Base-by-base conservation (phyloP, 2,797 vertebrate genomes). In the Poeciliopsis gracilis region DNA sequence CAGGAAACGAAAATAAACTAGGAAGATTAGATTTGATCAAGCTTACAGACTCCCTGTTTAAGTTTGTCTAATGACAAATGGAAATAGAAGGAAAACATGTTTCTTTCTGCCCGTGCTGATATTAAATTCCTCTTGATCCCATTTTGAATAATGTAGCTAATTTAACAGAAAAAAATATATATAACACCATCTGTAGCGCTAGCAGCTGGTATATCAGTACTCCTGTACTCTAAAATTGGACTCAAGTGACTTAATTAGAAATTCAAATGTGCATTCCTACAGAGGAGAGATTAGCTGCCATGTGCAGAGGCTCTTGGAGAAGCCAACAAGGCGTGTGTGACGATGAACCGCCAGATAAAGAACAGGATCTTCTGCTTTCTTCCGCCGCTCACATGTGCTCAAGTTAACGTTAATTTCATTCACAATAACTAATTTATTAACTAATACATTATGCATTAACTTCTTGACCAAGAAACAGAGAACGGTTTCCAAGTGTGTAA, bases 361-460 rank as follows among this genome's bases (percentile, higher is more conserved):
- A 71, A 36, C 28, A 38, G 25, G 30, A 49, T 84, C 81, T 82
- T 83, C 70, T 82, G 77, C 6, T 81, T 53, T 36, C 41, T 76
- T 81, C 73, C 82, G 83, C 78, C 82, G 72, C 83, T 85, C 79
- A 47, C 72, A 71, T 82, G 87, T 76, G 45, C 47, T 85, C 69
- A 80, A 49, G 43, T 45, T 63, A n/a, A 45, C 49, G 77, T 69
- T 82, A 16, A 51, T 89, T 82, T 80, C 69, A 51, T 20, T 13
- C 49, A 20, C 84, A 36, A 71, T 82, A 46, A 82, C 7, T 20
- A 20, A 49, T 49, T 49, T 8, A 49, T 51, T 23, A 51, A 51
- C 6, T 51, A 51, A 23, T 51, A 51, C 49, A 51, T 51, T 51
- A 25, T 81, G 71, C 74, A 77, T 74, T 57, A 73, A 57, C 5